Percentiles rank a stretch among this genome's conserved stretches.
These are phyloP conservation scores for Achroia grisella DNA, from an alignment of 1,140 invertebrate genomes.

Conservation along the genomic window DNA sequence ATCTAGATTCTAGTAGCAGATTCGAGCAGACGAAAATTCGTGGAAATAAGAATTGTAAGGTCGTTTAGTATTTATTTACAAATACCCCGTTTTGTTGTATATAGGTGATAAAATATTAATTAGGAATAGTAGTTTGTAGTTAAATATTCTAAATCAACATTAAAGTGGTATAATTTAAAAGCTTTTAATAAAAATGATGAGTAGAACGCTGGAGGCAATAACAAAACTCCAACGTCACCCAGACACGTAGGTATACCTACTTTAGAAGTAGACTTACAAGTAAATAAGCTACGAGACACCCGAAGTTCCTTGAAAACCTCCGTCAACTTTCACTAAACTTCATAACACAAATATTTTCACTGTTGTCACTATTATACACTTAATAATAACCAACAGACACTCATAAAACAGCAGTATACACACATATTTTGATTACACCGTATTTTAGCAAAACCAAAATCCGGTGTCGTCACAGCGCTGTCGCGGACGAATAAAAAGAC, in stretches of 20 bases:
- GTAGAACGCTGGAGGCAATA: slow-evolving; percentile 19
- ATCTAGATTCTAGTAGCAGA: too few species aligned
- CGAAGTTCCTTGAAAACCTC: slow-evolving; percentile 45
- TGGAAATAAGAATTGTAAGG: too few species aligned
- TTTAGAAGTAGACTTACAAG: slow-evolving; percentile 52
- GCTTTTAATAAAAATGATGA: too few species aligned
- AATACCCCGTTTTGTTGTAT: too few species aligned
- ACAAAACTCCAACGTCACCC: slow-evolving; percentile 48
- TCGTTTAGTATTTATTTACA: too few species aligned
- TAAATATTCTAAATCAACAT: too few species aligned
- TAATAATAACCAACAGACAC: slow-evolving; percentile 46
- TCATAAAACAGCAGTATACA: slow-evolving; percentile 47
- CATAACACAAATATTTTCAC: slow-evolving; percentile 62
- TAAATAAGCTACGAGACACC: slow-evolving; percentile 46
- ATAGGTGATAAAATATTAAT: too few species aligned
- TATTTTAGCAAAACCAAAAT: slow-evolving; percentile 7
- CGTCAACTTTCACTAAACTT: slow-evolving; percentile 59
- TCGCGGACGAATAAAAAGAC: slow-evolving; percentile 56
- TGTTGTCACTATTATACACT: slow-evolving; percentile 53
- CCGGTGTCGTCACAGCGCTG: slow-evolving; percentile 31
- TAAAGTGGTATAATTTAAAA: too few species aligned
- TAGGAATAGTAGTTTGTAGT: too few species aligned
- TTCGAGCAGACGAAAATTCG: too few species aligned
- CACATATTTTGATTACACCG: slow-evolving; percentile 58
- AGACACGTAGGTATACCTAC: slow-evolving; percentile 50